Base-by-base conservation (phyloP, 2,113 vertebrate genomes). In the Siniperca chuatsi region DNA sequence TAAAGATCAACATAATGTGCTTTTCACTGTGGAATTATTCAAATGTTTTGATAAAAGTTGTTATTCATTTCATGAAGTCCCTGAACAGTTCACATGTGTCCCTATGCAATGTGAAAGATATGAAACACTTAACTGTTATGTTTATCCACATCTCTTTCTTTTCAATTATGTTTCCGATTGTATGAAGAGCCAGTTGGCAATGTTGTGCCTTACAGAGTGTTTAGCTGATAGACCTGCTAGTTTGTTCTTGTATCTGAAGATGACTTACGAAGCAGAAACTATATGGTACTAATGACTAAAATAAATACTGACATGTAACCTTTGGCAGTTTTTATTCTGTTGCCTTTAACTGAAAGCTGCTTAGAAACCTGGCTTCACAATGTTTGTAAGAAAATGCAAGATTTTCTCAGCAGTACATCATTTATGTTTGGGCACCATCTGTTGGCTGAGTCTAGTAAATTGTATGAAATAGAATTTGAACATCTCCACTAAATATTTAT, bases 231-330 rank as follows among this genome's bases (percentile, higher is more conserved):
- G 42, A 52, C 18, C 10, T 65, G 42, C 11, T n/a, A 18, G 37
- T 66, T 20, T 35, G 64, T 61, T 82, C 54, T 35, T 25, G n/a
- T 77, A 46, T 81, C n/a, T 75, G 8, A 79, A 68, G 20, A 52
- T 60, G 29, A 65, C 25, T 50, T 23, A 74, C 74, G 42, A 29
- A 42, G 58, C 37, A 62, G 52, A 68, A 33, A 66, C 54, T 21
- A 20, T 20, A 52, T 40, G 70, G 85, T 78, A 85, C 69, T 68
- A 55, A 80, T 79, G 11, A 75, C n/a, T 18, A n/a, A 42, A 87
- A 83, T 89, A 84, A 84, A 79, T 25, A 37, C 73, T 16, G 25
- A 74, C 69, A 29, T 29, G 23, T 25, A 0, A 69, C 58, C 5
- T 33, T n/a, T 23, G 58, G 12, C 12, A 33, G 0, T 29, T 21